Conservation (phyloP, 2,888 invertebrate species). For the Galerucella calmariensis region DNA sequence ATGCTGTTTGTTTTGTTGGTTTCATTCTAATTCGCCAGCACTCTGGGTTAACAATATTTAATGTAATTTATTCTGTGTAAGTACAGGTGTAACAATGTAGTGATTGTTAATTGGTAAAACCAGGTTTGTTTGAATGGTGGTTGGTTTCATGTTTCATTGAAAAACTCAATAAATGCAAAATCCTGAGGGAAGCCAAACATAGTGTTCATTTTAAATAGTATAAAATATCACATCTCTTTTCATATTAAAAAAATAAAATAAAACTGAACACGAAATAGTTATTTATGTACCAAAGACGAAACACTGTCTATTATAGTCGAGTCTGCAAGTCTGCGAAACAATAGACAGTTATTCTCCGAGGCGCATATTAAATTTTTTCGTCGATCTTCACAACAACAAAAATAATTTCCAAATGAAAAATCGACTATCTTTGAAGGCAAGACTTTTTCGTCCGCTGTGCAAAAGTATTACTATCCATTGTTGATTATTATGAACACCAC, state of each 20-base stretch:
- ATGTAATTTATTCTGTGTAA: too few species aligned
- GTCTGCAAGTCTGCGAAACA: not conserved
- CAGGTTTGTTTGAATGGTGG: slow-evolving; percentile 29
- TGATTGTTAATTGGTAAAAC: not conserved
- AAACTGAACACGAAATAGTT: slow-evolving; percentile 56
- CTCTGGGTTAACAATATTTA: too few species aligned
- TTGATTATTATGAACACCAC: too few species aligned
- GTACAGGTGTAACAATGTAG: not conserved
- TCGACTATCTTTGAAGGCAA: too few species aligned
- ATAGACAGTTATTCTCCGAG: too few species aligned
- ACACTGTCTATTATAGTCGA: slow-evolving; percentile 15
- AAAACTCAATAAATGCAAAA: slow-evolving; percentile 53
- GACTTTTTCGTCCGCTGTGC: too few species aligned
- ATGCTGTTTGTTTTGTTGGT: too few species aligned
- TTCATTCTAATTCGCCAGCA: too few species aligned
- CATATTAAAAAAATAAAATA: slow-evolving; percentile 58
- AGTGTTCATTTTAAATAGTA: slow-evolving; percentile 62
- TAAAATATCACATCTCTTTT: slow-evolving; percentile 66
- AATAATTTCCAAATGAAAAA: too few species aligned
- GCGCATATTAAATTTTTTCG: too few species aligned
- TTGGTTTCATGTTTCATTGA: slow-evolving; percentile 27
- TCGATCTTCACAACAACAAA: too few species aligned
- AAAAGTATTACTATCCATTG: too few species aligned
- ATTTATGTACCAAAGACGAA: slow-evolving; percentile 6
- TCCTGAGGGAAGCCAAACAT: slow-evolving; percentile 63